Percentiles rank a stretch among this genome's conserved stretches.
These are phyloP conservation scores for Malurus melanocephalus DNA, from an alignment of 2,113 vertebrate species.

Conservation along the genomic window DNA sequence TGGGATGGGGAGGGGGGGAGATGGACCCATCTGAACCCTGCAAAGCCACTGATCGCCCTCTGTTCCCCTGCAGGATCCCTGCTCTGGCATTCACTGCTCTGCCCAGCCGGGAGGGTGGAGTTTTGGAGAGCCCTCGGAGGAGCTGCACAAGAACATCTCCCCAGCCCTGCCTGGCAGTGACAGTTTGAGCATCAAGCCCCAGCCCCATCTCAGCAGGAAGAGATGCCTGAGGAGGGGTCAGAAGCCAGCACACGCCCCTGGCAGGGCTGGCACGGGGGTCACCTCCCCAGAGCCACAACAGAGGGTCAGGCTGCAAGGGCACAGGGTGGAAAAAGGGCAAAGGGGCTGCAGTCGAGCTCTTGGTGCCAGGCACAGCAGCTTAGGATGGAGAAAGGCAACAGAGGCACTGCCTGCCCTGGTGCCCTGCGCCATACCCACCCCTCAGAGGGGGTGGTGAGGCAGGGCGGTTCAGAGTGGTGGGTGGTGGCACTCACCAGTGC, in stretches of 20 bases:
- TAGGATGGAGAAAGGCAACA: neutral
- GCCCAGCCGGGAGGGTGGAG: neutral
- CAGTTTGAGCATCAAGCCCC: neutral
- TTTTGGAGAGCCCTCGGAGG: neutral
- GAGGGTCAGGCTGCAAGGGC: neutral
- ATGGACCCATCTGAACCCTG: neutral
- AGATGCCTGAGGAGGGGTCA: neutral
- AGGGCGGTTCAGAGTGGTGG: accelerated
- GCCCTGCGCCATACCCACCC: neutral
- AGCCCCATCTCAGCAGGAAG: neutral
- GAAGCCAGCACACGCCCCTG: accelerated
- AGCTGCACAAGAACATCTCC: neutral
- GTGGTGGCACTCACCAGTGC: accelerated
- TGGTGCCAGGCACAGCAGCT: neutral
- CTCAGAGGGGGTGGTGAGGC: accelerated
- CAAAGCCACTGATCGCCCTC: neutral
- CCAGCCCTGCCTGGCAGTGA: accelerated
- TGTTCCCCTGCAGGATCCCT: conserved; percentile 7
- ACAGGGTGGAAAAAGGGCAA: accelerated
- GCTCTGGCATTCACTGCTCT: neutral
- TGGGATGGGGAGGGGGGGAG: neutral
- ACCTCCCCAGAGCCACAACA: neutral
- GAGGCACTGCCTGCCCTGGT: neutral
- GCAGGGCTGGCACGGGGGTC: neutral
- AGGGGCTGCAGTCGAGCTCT: neutral